phyloP scores from a whole-genome alignment of 92 coral and sea anemone genomes.

The Bergia puertoricense region DNA sequence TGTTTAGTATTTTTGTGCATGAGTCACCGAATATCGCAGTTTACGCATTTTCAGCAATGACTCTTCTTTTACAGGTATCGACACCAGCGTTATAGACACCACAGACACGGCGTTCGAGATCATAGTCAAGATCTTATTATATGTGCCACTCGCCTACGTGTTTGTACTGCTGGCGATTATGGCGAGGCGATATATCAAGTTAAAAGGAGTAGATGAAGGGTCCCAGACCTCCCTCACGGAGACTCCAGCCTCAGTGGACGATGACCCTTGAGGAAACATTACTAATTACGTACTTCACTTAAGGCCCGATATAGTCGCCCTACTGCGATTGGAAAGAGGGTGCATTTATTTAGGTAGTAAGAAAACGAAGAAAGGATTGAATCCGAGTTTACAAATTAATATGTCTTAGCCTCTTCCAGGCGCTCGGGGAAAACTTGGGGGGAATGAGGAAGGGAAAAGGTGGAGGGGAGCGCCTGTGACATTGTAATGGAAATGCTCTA shows the following conservation, averaged over 20 bases:
- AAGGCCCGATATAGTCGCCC: too few relatives aligned
- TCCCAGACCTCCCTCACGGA: constrained; percentile 36
- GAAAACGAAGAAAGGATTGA: too few relatives aligned
- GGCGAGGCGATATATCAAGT: constrained; percentile 24
- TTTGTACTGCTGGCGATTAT: constrained; percentile 28
- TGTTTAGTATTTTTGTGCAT: too few relatives aligned
- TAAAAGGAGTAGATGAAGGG: constrained; percentile 15
- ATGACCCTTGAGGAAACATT: constrained; percentile 14
- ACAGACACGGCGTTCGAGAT: constrained; percentile 23
- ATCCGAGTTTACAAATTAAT: too few relatives aligned
- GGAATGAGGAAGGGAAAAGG: too few relatives aligned
- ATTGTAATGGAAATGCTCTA: too few relatives aligned
- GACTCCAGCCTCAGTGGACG: constrained; percentile 13
- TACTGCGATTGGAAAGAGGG: too few relatives aligned
- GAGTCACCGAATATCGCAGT: too few relatives aligned
- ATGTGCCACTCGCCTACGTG: constrained; percentile 39
- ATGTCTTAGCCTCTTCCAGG: too few relatives aligned
- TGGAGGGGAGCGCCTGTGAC: too few relatives aligned
- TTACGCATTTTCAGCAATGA: background rate
- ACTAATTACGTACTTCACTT: background rate
- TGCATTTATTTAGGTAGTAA: too few relatives aligned
- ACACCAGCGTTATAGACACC: background rate
- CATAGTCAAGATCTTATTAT: constrained; percentile 37
- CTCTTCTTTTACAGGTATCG: constrained; percentile 3
- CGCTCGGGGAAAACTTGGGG: too few relatives aligned